phyloP scores from a whole-genome alignment of 2,113 vertebrate species.

The Epinephelus fuscoguttatus region DNA sequence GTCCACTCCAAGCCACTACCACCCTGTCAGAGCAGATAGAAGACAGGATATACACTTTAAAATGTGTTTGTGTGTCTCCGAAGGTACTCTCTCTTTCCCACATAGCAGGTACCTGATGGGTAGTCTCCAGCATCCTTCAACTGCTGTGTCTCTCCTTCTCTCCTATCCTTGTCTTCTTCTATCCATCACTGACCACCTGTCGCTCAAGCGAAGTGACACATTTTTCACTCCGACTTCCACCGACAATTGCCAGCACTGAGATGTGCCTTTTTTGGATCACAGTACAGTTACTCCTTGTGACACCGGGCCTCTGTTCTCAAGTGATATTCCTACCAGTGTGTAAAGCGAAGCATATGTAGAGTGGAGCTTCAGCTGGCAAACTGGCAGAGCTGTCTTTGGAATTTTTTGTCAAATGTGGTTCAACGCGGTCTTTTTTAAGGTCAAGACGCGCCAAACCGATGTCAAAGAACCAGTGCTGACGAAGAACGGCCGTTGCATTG shows the following conservation, averaged over 20 bases:
- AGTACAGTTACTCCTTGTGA: constrained; percentile 10
- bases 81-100: not conserved
- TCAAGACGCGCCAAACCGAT: no score
- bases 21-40: constrained; percentile 35
- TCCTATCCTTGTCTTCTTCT: constrained; percentile 57
- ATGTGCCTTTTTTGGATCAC: constrained; percentile 23
- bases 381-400: not conserved
- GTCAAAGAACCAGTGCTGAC: no score
- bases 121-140: constrained; percentile 47
- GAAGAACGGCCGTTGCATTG: no score
- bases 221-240: constrained; percentile 39
- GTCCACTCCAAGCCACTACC: constrained; percentile 40
- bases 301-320: constrained; percentile 6
- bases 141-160: constrained; percentile 21
- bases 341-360: not conserved
- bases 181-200: constrained; percentile 62
- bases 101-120: constrained; percentile 54
- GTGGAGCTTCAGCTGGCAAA: not conserved
- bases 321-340: not conserved
- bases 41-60: constrained; percentile 23
- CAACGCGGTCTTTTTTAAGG: no score
- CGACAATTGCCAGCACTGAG: constrained; percentile 9
- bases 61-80: not conserved
- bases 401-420: not conserved
- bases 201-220: constrained; percentile 24